Evolutionary conservation across 2,113 vertebrate species (phyloP).

Genomic region (Tetrax tetrax): DNA sequence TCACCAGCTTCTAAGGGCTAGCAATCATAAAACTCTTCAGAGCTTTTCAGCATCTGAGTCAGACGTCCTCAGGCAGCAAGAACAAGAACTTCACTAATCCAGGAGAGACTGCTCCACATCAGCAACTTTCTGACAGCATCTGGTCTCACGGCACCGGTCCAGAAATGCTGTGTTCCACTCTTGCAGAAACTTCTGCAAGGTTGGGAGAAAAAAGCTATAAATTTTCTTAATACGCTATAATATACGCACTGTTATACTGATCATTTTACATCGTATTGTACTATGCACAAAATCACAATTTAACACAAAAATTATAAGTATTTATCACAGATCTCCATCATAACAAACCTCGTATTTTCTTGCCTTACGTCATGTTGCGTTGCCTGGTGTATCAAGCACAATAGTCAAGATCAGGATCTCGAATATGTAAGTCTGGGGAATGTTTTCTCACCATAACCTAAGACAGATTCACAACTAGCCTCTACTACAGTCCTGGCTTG

Average conservation of each 20-base stretch:
- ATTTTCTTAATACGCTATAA: neutral
- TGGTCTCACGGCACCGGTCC: rapidly evolving
- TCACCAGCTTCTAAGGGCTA: neutral
- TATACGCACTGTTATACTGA: neutral
- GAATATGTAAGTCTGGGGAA: neutral
- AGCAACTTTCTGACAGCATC: neutral
- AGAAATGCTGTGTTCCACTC: neutral
- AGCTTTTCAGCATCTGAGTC: neutral
- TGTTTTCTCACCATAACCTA: neutral
- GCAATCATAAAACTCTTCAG: neutral
- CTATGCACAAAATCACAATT: neutral
- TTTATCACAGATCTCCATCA: neutral
- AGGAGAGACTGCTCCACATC: neutral
- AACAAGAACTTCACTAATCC: neutral
- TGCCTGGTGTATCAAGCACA: neutral
- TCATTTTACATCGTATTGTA: neutral
- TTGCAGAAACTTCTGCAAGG: neutral
- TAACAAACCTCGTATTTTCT: neutral
- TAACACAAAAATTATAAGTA: neutral
- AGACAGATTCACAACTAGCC: neutral
- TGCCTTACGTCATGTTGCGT: too few relatives aligned
- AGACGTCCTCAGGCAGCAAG: neutral
- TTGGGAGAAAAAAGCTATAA: neutral
- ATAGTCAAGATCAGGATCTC: neutral
- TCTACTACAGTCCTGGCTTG: neutral